phyloP scores from a whole-genome alignment of 2,113 vertebrate genomes.

The Macquaria ambigua region DNA sequence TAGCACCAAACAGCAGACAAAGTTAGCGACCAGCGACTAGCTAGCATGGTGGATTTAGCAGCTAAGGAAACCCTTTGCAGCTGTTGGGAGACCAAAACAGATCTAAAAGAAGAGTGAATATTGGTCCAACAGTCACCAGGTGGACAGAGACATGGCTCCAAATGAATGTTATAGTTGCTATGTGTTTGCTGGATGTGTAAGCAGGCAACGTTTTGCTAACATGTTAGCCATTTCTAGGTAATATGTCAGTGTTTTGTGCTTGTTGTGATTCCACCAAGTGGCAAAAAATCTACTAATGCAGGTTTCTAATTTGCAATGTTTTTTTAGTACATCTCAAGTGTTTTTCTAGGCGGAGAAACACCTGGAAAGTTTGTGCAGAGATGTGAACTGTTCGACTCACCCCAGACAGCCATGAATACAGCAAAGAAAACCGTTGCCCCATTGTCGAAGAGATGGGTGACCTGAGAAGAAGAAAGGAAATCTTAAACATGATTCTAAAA shows the following conservation, averaged over 20 bases:
- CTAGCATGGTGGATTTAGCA: too few relatives aligned
- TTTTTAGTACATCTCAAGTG: not conserved
- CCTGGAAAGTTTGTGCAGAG: not conserved
- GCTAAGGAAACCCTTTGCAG: not conserved
- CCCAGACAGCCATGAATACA: conserved; percentile 99
- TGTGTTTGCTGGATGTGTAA: not conserved
- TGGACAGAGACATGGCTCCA: not conserved
- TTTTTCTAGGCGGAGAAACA: not conserved
- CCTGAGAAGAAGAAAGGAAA: conserved; percentile 77
- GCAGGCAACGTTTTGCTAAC: not conserved
- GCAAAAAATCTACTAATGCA: too few relatives aligned
- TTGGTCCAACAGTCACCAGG: not conserved
- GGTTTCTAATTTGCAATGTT: too few relatives aligned
- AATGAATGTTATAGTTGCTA: not conserved
- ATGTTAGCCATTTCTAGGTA: not conserved
- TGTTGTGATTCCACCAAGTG: not conserved
- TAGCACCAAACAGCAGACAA: not conserved
- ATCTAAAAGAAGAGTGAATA: not conserved
- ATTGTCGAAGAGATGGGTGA: conserved; percentile 97
- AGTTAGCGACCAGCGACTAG: not conserved
- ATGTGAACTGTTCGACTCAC: conserved; percentile 84
- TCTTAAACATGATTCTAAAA: not conserved
- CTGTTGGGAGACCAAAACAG: not conserved
- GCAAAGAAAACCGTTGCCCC: conserved; percentile 98
- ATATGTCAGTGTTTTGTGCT: not conserved